Evolutionary conservation across 2,113 vertebrate genomes (phyloP), one percentile per base, ranked within the genome.

Genomic region (Neolamprologus tretocephalus): DNA sequence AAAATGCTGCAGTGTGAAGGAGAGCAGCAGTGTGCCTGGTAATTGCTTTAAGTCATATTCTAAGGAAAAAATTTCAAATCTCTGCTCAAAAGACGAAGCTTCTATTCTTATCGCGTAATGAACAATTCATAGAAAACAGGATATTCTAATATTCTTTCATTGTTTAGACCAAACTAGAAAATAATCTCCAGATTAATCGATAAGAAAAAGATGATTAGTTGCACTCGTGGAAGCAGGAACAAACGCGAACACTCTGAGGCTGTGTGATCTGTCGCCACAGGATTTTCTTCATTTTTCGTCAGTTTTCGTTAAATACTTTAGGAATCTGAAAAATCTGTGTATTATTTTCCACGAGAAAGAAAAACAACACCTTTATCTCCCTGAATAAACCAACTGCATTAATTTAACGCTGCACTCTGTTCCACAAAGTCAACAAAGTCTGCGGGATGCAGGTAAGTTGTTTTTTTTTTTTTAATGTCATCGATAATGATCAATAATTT

Each of bases 401-500:
- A 5, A 63, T 89, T 45, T 26, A 53, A 35, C 16, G 14, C 73
- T 13, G 45, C 26, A 78, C 73, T 0, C 0, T 31, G 73, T 78
- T 78, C 26, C 73, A 51, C 73, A 51, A 78, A 78, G 16, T 78
- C 26, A 31, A 75, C 71, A 75, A 31, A 51, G 73, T 57, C 26
- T 75, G 8, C 7, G 5, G 45, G 51, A 26, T 19, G 12, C 68
- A 81, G 19, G 33, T 4, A 49, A 49, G 71, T 5, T 19, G 0
- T 3, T 10, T 26, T 4, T 6, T 68, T 6, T 68, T 61, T 7
- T 54, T 19, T 1, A 3, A 31, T 6, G 14, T 47, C 4, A 14
- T 90, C 75, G 28, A 79, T 88, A 28, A 6, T 55, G 42, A 89
- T 89, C 57, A 55, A 88, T 92, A 83, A 86, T 83, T 87, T 71